These are phyloP conservation scores for Cephus cinctus DNA, from an alignment of 1,140 invertebrate species.

Conservation along the genomic window DNA sequence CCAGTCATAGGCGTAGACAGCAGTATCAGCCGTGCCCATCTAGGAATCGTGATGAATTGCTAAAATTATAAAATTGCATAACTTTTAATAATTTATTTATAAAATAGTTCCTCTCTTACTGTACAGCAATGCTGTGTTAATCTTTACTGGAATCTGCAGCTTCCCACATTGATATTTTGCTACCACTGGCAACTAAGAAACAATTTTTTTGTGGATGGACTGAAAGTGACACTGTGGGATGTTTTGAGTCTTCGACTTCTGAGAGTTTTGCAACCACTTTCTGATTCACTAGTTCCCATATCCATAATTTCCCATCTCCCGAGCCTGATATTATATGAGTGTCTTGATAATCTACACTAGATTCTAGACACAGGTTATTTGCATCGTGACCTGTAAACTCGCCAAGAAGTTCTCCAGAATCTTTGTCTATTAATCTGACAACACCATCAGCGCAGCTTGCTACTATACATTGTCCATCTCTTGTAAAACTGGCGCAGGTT, in stretches of 20 bases:
- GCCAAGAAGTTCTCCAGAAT: constrained; percentile 77
- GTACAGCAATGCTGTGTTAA: too few relatives aligned
- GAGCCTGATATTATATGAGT: constrained; percentile 86
- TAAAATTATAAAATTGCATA: too few relatives aligned
- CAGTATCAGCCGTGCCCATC: too few relatives aligned
- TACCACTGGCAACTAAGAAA: constrained; percentile 66
- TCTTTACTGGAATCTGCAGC: constrained; percentile 12
- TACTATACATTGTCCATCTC: constrained; percentile 85
- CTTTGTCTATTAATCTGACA: constrained; percentile 87
- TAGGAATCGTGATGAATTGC: too few relatives aligned
- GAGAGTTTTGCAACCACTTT: constrained; percentile 61
- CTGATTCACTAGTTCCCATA: constrained; percentile 84
- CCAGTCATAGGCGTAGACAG: too few relatives aligned
- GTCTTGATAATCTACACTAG: constrained; percentile 78
- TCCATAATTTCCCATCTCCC: constrained; percentile 77
- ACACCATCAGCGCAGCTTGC: constrained; percentile 79
- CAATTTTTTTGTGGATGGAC: constrained; percentile 70
- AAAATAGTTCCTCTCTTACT: too few relatives aligned
- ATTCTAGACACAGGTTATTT: constrained; percentile 82
- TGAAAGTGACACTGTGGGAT: constrained; percentile 60
- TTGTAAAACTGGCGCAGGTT: constrained; percentile 73
- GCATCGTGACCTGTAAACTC: constrained; percentile 78
- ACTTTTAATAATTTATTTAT: too few relatives aligned
- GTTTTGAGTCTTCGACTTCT: constrained; percentile 39
- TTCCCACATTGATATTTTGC: constrained; percentile 67